phyloP scores from a whole-genome alignment of 2,113 vertebrate genomes.

The Burhinus oedicnemus region DNA sequence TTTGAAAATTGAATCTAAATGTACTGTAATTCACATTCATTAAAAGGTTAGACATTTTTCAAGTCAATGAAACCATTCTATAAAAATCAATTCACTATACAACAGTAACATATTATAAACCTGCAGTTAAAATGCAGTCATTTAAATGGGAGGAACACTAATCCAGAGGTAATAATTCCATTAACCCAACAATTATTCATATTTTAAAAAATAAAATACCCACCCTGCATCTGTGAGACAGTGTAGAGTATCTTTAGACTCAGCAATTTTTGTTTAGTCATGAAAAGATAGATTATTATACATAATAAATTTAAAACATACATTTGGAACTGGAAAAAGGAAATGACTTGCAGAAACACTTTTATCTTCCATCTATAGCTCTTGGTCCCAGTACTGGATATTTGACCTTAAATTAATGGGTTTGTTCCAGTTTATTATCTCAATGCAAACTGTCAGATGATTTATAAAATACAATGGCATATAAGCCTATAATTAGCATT shows the following conservation, averaged over 20 bases:
- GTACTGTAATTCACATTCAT: slow-evolving; percentile 49
- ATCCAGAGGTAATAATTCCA: neutral
- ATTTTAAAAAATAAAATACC: neutral
- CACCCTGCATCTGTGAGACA: neutral
- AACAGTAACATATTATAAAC: neutral
- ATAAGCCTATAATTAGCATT: neutral
- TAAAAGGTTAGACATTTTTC: slow-evolving; percentile 45
- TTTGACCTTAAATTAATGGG: neutral
- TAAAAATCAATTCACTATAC: slow-evolving; percentile 40
- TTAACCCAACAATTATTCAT: neutral
- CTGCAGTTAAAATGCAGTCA: neutral
- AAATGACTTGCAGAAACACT: neutral
- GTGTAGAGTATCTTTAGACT: neutral
- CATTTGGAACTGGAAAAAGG: neutral
- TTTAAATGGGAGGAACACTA: neutral
- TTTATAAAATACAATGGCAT: neutral
- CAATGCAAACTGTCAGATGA: neutral
- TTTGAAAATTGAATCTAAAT: slow-evolving; percentile 57
- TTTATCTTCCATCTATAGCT: neutral
- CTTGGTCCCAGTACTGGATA: neutral
- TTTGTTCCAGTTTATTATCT: neutral
- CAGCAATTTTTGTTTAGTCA: neutral
- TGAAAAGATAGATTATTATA: neutral
- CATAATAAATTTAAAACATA: neutral
- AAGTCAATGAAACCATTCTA: slow-evolving; percentile 40